These are phyloP conservation scores for Sthenelais limicola DNA, from an alignment of 2,888 invertebrate genomes.

Conservation along the genomic window DNA sequence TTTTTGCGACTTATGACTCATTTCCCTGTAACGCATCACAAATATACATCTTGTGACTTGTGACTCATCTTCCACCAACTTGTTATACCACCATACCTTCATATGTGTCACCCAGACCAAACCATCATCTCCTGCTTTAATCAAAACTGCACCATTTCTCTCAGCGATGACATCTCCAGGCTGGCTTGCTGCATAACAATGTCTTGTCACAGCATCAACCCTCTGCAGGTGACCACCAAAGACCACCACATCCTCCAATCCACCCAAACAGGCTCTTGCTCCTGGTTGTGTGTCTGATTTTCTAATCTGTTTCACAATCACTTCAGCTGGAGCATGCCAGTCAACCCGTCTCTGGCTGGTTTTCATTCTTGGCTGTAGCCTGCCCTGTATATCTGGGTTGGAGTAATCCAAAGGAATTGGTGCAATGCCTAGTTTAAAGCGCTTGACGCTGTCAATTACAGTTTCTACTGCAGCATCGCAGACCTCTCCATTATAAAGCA, in stretches of 20 bases:
- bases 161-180: background rate
- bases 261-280: background rate
- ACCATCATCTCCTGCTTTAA: constrained; percentile 6
- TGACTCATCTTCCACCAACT: too few species aligned
- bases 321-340: background rate
- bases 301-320: background rate
- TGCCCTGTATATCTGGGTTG: background rate
- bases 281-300: constrained; percentile 33
- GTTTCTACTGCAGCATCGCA: background rate
- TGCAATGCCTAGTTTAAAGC: background rate
- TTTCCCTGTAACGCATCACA: too few species aligned
- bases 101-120: constrained; percentile 13
- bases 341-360: background rate
- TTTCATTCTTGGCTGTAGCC: constrained; percentile 2
- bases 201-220: too few species aligned
- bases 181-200: background rate
- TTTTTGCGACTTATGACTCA: too few species aligned
- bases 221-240: constrained; percentile 15
- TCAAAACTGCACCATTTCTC: constrained; percentile 5
- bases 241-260: background rate
- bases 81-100: too few species aligned
- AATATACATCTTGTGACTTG: too few species aligned
- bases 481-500: constrained; percentile 14
- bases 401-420: constrained; percentile 14
- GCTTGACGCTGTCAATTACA: background rate